Percentiles rank a stretch among this genome's conserved stretches.
Evolutionary conservation across 1,140 invertebrate genomes (phyloP).

Genomic region (Phenacoccus solenopsis): DNA sequence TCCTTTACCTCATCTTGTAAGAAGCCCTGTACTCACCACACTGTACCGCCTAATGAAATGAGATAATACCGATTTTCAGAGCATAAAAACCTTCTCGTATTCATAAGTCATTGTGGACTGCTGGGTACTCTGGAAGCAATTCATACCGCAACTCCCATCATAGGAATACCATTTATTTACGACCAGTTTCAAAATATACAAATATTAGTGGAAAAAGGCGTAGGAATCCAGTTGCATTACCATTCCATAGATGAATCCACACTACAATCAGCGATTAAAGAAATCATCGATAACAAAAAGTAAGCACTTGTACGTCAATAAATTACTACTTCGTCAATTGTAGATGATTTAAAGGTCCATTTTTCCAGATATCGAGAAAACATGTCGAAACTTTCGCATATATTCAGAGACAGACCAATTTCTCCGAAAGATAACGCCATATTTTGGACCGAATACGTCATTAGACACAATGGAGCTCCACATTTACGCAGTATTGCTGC

Average conservation of each 20-base stretch:
- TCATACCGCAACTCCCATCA: constrained; percentile 35
- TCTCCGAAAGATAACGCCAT: constrained; percentile 34
- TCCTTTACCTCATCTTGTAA: no score
- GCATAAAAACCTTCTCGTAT: constrained; percentile 34
- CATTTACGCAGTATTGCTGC: constrained; percentile 30
- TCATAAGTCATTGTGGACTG: constrained; percentile 37
- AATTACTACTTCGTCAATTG: no score
- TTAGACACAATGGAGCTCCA: constrained; percentile 38
- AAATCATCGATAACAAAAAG: neutral
- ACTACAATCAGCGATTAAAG: neutral
- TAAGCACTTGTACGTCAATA: neutral
- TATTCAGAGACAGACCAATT: constrained; percentile 34
- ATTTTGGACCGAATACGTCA: constrained; percentile 44
- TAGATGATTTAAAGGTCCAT: no score
- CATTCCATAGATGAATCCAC: neutral
- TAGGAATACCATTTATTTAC: constrained; percentile 28
- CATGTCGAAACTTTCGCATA: constrained; percentile 24
- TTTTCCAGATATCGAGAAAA: no score
- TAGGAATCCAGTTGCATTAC: constrained; percentile 21
- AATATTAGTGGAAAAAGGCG: constrained; percentile 32
- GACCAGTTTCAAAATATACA: constrained; percentile 31
- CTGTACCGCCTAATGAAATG: neutral
- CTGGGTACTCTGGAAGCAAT: constrained; percentile 35
- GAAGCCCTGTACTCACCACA: no score
- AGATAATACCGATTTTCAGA: constrained; percentile 26